These are phyloP conservation scores for Rosalia funebris DNA, from an alignment of 2,888 invertebrate genomes.

Conservation along the genomic window DNA sequence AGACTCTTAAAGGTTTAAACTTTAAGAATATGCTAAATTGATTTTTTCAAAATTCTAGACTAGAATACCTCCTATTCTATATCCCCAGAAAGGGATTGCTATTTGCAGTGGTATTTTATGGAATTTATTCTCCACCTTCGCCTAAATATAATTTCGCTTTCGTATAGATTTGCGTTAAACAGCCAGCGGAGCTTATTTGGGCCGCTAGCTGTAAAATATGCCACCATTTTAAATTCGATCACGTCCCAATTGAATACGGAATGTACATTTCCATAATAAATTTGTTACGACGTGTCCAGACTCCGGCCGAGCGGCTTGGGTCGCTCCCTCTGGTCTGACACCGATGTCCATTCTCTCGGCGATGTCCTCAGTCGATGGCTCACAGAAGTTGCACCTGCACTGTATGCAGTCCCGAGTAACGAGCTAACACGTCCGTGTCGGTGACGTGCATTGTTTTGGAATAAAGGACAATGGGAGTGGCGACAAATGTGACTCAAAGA, in stretches of 20 bases:
- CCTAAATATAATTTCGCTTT: too few relatives aligned
- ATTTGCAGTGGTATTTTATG: too few relatives aligned
- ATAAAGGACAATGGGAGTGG: slow-evolving; percentile 33
- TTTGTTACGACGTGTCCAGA: slow-evolving; percentile 61
- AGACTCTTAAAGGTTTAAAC: too few relatives aligned
- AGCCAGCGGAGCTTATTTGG: slow-evolving; percentile 40
- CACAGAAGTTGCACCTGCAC: slow-evolving; percentile 11
- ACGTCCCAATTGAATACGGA: slow-evolving; percentile 63
- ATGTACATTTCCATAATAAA: slow-evolving; percentile 64
- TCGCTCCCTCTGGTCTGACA: slow-evolving; percentile 6
- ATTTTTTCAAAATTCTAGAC: too few relatives aligned
- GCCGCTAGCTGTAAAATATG: slow-evolving; percentile 58
- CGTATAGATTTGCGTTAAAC: slow-evolving; percentile 42
- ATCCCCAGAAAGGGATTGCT: too few relatives aligned
- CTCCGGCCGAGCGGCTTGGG: slow-evolving; percentile 40
- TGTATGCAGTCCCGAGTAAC: slow-evolving; percentile 31
- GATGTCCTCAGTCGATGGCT: slow-evolving; percentile 13
- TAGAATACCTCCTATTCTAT: too few relatives aligned
- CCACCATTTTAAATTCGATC: slow-evolving; percentile 63
- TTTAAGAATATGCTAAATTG: too few relatives aligned
- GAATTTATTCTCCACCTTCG: too few relatives aligned
- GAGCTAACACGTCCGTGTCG: slow-evolving; percentile 35
- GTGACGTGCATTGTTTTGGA: slow-evolving; percentile 41
- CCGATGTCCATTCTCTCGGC: slow-evolving; percentile 10
- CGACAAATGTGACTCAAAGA: slow-evolving; percentile 34